Evolutionary conservation across 23 tunicate genomes (phyloP), one percentile per base, ranked within the genome.

Genomic region (Corella eumyota): DNA sequence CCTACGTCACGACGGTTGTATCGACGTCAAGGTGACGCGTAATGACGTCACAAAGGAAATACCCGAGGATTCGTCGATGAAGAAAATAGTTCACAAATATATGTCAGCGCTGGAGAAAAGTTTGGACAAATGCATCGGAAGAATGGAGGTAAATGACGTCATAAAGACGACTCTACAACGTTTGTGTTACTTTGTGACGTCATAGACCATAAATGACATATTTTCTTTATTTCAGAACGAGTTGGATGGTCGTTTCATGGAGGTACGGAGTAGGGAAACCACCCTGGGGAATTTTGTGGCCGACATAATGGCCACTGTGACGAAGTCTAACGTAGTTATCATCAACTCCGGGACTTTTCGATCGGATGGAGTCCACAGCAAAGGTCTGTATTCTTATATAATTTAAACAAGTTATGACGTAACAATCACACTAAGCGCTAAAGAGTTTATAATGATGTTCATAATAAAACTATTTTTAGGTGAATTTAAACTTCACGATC

Each of bases 321-420:
- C 82, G 24, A 45, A 55, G 17, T 73, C 82, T 7, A 83, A 90
- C 30, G 23, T 80, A 17, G 97, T 80, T 7, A 67, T 90, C 37
- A 74, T 90, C 17, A 90, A 90, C 53, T 80, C 97, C 11, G 97
- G 97, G 0, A 90, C 97, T 0, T 90, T 86, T 50, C 80, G 95
- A 1, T 77, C 85, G 2, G 71, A 72, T 50, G 59, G 48, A 44
- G 27, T 84, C 25, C 94, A 84, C 58, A 26, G 31, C 3, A 28
- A 36, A 7, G 60, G n/a, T 45, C 50, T 45, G 50, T 15, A 15
- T 19, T 45, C 19, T 15, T 15, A 45, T 19, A 45, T 19, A 15
- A 15, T 45, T 15, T 19, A 15, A 15, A 22, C n/a, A 13, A 29
- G n/a, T 26, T 29, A 22, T 26, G 25, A 11, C 60, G 60, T 54